Base-by-base conservation (phyloP, 2,113 vertebrate species). In the Grus americana region DNA sequence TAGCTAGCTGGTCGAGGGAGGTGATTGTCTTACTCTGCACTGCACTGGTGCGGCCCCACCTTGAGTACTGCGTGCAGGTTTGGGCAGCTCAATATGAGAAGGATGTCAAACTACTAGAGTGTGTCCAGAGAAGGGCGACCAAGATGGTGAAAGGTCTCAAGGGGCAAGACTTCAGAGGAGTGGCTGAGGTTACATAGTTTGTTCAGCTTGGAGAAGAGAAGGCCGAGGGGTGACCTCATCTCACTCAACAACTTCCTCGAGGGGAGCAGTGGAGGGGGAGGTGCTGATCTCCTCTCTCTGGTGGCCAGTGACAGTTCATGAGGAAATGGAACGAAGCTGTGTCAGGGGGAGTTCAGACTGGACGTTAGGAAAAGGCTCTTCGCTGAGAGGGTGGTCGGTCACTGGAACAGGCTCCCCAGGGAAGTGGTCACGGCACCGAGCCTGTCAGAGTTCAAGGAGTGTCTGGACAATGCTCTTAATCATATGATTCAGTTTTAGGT, bases 261-360 rank as follows among this genome's bases (percentile, higher is more conserved):
- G 10, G 3, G 5, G 1, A 10, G 4, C 12, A 59, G 21, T 5
- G 5, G 32, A 61, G 9, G 2, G 3, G 5, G 4, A 59, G 8
- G 12, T 68, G 21, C 10, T 61, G 32, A 36, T 73, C 6, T 75
- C 23, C 2, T 79, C 27, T 75, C 8, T 79, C 20, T 65, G 22
- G n/a, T 50, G 27, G 68, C 20, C 24, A 36, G 3, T 0, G 0
- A 30, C 10, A 21, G 8, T 2, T 42, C 34, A 80, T 1, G 1
- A 75, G 14, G 17, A 62, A 75, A 52, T 30, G 14, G 49, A 78
- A 83, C 15, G 13, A 34, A 42, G 4, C 14, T 62, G 16, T 1
- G 1, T 2, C 36, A 58, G 16, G 6, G 9, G 21, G 68, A 81
- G 10, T 47, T 57, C 54, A 74, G 74, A 4, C 6, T 66, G 50